A percentile compares a stretch with the other conserved stretches of the same genome.
Conservation (phyloP, 1,140 invertebrate genomes). For the Nixonia krombeini region DNA sequence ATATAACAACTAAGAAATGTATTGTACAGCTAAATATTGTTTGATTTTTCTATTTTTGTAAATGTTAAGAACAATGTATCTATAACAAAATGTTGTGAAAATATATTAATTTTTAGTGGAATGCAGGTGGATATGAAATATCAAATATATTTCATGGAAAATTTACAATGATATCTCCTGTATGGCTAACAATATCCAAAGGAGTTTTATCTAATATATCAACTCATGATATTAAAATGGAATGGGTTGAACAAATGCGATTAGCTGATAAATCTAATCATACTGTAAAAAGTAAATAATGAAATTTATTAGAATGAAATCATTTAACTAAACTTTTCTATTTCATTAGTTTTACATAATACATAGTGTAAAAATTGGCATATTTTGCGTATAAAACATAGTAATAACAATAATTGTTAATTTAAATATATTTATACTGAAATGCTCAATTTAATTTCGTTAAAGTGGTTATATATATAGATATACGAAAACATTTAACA, state of each 20-base stretch:
- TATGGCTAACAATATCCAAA: constrained; percentile 86
- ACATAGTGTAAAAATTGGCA: too few species aligned
- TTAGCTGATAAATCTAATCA: constrained; percentile 70
- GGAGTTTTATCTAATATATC: constrained; percentile 77
- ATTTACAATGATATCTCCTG: constrained; percentile 92
- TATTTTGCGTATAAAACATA: too few species aligned
- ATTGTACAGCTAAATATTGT: too few species aligned
- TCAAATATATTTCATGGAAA: constrained; percentile 92
- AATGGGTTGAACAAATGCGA: constrained; percentile 84
- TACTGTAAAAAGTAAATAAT: constrained; percentile 67
- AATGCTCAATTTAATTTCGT: too few species aligned
- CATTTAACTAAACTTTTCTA: neutral
- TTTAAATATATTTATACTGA: too few species aligned
- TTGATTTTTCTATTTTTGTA: too few species aligned
- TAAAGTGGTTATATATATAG: too few species aligned
- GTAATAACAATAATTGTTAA: too few species aligned
- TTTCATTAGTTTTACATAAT: too few species aligned
- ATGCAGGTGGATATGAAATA: constrained; percentile 93
- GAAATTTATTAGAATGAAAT: neutral
- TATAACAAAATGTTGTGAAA: constrained; percentile 21
- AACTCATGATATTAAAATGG: constrained; percentile 84
- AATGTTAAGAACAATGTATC: constrained; percentile 13
- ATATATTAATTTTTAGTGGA: constrained; percentile 83
- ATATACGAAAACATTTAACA: too few species aligned
- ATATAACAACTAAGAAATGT: too few species aligned